Conservation (phyloP, 2,797 vertebrate species). For the Esox masquinongy region DNA sequence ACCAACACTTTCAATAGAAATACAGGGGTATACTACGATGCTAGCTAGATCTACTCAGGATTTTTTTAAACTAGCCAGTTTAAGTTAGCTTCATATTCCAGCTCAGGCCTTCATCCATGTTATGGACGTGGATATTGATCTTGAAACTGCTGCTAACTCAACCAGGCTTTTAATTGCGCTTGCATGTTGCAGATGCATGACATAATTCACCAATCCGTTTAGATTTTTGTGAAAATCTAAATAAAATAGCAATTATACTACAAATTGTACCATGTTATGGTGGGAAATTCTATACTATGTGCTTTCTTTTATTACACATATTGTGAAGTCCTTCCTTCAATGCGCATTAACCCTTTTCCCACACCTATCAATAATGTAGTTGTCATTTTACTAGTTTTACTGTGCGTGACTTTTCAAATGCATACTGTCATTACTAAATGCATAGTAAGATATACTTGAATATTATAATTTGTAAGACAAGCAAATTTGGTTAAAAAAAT, state of each 20-base stretch:
- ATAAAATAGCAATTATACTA: too few species aligned
- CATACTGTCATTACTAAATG: neutral
- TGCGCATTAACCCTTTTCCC: too few species aligned
- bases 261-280: too few species aligned
- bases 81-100: neutral
- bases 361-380: too few species aligned
- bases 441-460: neutral
- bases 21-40: neutral
- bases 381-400: neutral
- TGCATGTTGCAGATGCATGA: neutral
- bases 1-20: slow-evolving; percentile 4
- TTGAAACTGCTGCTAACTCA: neutral
- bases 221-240: too few species aligned
- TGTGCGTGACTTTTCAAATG: neutral
- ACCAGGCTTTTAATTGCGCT: neutral
- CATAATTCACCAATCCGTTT: too few species aligned
- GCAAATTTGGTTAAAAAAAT: neutral
- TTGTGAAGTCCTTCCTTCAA: too few species aligned
- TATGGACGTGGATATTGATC: neutral
- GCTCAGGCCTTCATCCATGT: neutral
- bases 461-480: neutral
- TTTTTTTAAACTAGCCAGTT: neutral
- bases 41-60: slow-evolving; percentile 1
- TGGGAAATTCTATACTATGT: too few species aligned
- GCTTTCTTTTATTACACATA: too few species aligned